Conservation (phyloP, 2,797 vertebrate species). For the Pseudopleuronectes americanus region DNA sequence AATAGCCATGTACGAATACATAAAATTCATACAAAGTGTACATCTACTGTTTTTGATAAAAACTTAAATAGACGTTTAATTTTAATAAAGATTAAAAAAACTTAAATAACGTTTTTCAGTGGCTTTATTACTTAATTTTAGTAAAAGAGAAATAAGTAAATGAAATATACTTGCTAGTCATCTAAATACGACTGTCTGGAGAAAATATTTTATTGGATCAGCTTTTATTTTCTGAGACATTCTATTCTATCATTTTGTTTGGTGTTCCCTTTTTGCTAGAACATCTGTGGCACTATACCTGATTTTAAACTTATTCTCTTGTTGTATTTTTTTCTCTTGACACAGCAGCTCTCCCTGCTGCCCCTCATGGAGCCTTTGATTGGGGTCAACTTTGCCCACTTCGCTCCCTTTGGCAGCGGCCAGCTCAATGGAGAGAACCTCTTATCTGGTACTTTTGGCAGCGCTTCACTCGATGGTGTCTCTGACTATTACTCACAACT, state of each 20-base stretch:
- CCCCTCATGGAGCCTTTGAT: constrained; percentile 98
- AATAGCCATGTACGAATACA: too few relatives aligned
- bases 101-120: too few relatives aligned
- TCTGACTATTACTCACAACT: constrained; percentile 99
- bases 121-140: too few relatives aligned
- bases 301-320: neutral
- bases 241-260: neutral
- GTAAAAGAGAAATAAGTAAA: neutral
- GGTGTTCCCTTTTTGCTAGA: neutral
- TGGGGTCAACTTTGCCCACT: constrained; percentile 97
- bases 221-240: too few relatives aligned
- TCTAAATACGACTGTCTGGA: too few relatives aligned
- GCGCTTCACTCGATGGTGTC: constrained; percentile 94
- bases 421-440: constrained; percentile 93
- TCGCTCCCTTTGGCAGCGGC: constrained; percentile 95
- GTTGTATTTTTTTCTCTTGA: constrained; percentile 37
- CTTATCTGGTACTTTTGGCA: constrained; percentile 96
- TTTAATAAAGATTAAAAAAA: too few relatives aligned
- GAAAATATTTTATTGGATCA: too few relatives aligned
- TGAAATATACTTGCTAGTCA: too few relatives aligned
- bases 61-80: too few relatives aligned
- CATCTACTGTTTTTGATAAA: too few relatives aligned
- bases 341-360: constrained; percentile 94
- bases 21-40: too few relatives aligned
- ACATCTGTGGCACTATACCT: neutral